Base-by-base conservation (phyloP, 2,797 vertebrate genomes). In the Synanceia verrucosa region DNA sequence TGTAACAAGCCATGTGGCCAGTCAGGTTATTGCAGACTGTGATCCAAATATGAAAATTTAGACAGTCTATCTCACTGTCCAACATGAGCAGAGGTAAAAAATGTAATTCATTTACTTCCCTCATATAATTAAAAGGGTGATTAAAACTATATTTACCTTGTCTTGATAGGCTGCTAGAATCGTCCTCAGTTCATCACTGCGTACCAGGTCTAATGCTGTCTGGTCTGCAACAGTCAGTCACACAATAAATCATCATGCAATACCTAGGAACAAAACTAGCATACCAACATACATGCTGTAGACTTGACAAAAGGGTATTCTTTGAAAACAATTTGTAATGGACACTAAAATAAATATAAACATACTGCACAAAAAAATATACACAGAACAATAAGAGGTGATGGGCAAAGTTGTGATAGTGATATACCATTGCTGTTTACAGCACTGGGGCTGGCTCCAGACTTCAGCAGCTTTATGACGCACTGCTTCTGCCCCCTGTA, bases 401-500 rank as follows among this genome's bases (percentile, higher is more conserved):
- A 66, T 65, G 9, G 50, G 59, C 12, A 71, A 82, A 46, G 11
- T 31, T 41, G 21, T n/a, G n/a, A n/a, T n/a, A 67, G 4, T 19
- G 9, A 62, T 13, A 10, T 92, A 98, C 97, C 94, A 26, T 94
- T 95, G 83, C 90, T 95, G 87, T 99, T 99, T 82, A 83, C 95
- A 75, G 94, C 76, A 81, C 81, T 89, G n/a, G 92, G 89, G 65
- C 91, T 91, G 64, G 96, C 96, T 74, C 96, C 96, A 78, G 79
- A 94, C 91, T 93, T 96, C 0, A 98, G 94, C 73, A 98, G 96
- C 57, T 95, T 96, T 70, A 96, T 46, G 34, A 95, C 93, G 89
- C 96, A 97, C 19, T 94, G 94, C 72, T 95, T 96, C 84, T 97
- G 96, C 77, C 95, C 96, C 61, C 97, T 96, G 90, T 97, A 96